phyloP scores from a whole-genome alignment of 2,888 invertebrate species.

The Lepetodrilus schrolli region DNA sequence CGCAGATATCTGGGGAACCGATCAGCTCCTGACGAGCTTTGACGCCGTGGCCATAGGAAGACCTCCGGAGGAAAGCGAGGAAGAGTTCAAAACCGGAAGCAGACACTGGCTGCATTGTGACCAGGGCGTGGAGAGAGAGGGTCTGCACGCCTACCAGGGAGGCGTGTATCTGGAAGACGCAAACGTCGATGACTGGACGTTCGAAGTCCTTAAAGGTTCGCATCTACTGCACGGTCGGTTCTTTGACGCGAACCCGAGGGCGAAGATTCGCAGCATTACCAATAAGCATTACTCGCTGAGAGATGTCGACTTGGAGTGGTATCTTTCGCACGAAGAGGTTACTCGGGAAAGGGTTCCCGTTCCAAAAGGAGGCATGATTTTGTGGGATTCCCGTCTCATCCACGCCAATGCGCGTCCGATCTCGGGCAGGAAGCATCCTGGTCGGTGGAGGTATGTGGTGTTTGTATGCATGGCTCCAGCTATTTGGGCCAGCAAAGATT shows the following conservation, averaged over 20 bases:
- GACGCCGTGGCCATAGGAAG: conserved; percentile 69
- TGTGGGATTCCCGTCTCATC: conserved; percentile 69
- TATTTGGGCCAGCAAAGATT: conserved; percentile 57
- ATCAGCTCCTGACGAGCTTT: conserved; percentile 62
- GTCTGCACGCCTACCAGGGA: conserved; percentile 67
- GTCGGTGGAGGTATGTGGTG: conserved; percentile 63
- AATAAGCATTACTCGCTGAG: conserved; percentile 45
- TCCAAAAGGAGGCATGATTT: conserved; percentile 66
- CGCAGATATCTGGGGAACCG: conserved; percentile 64
- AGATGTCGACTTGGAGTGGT: conserved; percentile 51
- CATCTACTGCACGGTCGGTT: conserved; percentile 42
- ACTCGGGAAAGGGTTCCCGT: conserved; percentile 54
- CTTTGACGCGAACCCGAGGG: conserved; percentile 38
- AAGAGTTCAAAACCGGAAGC: conserved; percentile 42
- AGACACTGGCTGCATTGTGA: conserved; percentile 64
- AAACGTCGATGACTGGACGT: conserved; percentile 52
- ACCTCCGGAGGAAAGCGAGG: conserved; percentile 64
- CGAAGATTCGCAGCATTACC: conserved; percentile 33
- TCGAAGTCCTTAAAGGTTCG: conserved; percentile 50
- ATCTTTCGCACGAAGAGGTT: conserved; percentile 47
- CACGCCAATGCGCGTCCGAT: conserved; percentile 66
- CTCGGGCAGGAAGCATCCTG: conserved; percentile 47
- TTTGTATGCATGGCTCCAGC: conserved; percentile 69
- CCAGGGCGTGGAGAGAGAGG: conserved; percentile 55
- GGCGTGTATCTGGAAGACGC: conserved; percentile 55